Evolutionary conservation across 2,888 invertebrate species (phyloP).

Genomic region (Mamestra brassicae): DNA sequence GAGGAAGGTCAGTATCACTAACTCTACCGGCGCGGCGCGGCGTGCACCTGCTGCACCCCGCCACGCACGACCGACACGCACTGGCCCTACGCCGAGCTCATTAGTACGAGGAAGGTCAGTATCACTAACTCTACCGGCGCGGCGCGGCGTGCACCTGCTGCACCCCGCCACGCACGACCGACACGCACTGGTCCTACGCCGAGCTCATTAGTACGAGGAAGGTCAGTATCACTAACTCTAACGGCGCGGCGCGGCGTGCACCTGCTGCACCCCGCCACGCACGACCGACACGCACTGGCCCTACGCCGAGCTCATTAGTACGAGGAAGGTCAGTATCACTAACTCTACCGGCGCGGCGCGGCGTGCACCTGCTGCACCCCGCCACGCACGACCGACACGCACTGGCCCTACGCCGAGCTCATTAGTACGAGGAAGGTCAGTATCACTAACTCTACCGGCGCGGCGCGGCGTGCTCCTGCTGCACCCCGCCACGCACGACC

Average conservation of each 20-base stretch:
- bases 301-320: conserved; percentile 3
- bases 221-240: neutral
- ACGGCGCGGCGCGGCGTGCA: conserved; percentile 87
- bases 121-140: neutral
- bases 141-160: conserved; percentile 93
- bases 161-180: conserved; percentile 96
- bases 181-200: conserved; percentile 3
- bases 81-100: conserved; percentile 7
- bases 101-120: conserved; percentile 1
- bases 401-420: conserved; percentile 98
- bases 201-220: conserved; percentile 3
- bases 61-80: conserved; percentile 93
- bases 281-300: conserved; percentile 89
- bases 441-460: neutral
- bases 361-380: conserved; percentile 95
- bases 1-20: neutral
- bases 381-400: conserved; percentile 97
- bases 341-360: conserved; percentile 77
- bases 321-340: neutral
- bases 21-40: conserved; percentile 77
- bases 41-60: conserved; percentile 95
- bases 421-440: conserved; percentile 93
- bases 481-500: conserved; percentile 77
- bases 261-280: conserved; percentile 97
- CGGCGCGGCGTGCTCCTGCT: conserved; percentile 78